Evolutionary conservation across 2,113 vertebrate genomes (phyloP).

Genomic region (Xiphorhynchus elegans): DNA sequence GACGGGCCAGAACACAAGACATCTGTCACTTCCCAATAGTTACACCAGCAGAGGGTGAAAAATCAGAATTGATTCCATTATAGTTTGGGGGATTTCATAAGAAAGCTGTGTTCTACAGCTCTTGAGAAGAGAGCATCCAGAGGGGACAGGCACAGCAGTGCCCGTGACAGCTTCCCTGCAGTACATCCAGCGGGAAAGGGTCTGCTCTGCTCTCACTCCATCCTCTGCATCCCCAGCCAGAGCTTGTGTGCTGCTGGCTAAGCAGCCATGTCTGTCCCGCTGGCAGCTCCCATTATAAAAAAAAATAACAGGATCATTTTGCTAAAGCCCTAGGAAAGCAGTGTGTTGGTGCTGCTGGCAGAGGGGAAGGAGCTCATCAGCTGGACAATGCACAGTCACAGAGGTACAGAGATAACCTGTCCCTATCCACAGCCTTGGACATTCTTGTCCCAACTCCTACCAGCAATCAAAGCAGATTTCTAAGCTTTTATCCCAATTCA

Average conservation of each 20-base stretch:
- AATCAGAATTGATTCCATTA: not conserved
- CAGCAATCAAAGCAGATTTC: not conserved
- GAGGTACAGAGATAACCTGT: not conserved
- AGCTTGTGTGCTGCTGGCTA: accelerated
- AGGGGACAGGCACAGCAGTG: not conserved
- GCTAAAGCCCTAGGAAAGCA: not conserved
- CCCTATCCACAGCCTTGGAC: not conserved
- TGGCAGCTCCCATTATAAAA: not conserved
- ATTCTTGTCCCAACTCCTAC: not conserved
- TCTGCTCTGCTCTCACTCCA: accelerated
- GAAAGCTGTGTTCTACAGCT: not conserved
- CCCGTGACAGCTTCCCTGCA: not conserved
- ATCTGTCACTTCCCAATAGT: not conserved
- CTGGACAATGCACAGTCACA: not conserved
- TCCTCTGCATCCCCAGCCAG: not conserved
- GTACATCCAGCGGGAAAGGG: not conserved
- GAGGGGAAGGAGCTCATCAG: not conserved
- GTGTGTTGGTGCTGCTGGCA: not conserved
- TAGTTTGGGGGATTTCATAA: not conserved
- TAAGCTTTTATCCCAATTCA: not conserved
- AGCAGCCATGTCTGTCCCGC: not conserved
- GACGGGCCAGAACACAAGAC: not conserved
- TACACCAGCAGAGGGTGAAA: not conserved
- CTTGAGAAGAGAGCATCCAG: not conserved
- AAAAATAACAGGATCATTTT: not conserved